phyloP scores from a whole-genome alignment of 2,888 invertebrate species.

The Molanna angustata region DNA sequence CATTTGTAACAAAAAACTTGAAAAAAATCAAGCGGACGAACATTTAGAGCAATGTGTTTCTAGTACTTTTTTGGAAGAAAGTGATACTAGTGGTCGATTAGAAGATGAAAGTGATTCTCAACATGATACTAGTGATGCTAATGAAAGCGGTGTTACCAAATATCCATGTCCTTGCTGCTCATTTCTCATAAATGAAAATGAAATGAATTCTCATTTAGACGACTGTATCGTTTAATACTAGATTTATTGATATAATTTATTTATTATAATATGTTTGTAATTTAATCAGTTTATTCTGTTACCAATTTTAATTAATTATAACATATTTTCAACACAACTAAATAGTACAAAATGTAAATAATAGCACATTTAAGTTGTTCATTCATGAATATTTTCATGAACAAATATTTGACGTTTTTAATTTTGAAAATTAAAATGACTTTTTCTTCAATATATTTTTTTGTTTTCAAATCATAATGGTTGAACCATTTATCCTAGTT shows the following conservation, averaged over 20 bases:
- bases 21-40: conserved; percentile 41
- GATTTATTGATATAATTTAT: conserved; percentile 1
- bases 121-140: conserved; percentile 1
- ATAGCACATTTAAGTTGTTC: no score
- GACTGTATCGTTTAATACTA: conserved; percentile 38
- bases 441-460: no score
- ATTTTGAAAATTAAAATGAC: no score
- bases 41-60: conserved; percentile 54
- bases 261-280: no score
- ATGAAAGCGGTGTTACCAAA: conserved; percentile 11
- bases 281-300: no score
- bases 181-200: conserved; percentile 47
- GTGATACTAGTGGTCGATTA: conserved; percentile 38
- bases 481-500: no score
- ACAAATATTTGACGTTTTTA: no score
- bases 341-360: no score
- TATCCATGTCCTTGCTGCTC: conserved; percentile 59
- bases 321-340: no score
- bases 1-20: conserved; percentile 44
- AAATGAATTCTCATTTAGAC: conserved; percentile 63
- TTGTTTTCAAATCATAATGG: no score
- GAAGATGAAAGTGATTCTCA: conserved; percentile 2
- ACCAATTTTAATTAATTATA: no score
- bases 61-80: conserved; percentile 37
- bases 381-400: no score